Evolutionary conservation across 2,113 vertebrate genomes (phyloP), one percentile per base, ranked within the genome.

Genomic region (Xiphophorus hellerii): DNA sequence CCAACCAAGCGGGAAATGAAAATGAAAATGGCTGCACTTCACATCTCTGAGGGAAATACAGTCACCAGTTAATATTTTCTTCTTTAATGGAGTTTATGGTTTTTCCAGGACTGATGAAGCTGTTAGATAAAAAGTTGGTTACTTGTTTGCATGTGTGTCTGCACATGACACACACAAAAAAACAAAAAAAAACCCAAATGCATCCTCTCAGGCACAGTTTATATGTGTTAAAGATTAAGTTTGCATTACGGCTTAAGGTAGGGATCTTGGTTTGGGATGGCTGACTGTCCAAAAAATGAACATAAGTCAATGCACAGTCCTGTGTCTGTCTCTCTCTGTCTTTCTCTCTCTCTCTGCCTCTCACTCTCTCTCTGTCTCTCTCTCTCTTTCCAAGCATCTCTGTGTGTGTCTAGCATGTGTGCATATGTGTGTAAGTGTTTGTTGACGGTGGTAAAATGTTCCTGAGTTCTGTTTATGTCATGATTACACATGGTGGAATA

Each of bases 401-500:
- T 65, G 22, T 74, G 42, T 20, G 4, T 37, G 39, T 44, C 17
- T 22, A 25, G 22, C 22, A 25, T 54, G 31, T 33, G 33, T 70
- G 73, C 63, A 29, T 63, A 42, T 44, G 42, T 58, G 27, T 30
- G 29, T 33, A 42, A 64, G 51, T 81, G 51, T 76, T 63, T 86
- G 54, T 63, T 76, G 71, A 77, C 71, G 54, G 70, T 44, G 66
- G 71, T 63, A 80, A 86, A 71, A 62, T 51, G 0, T 39, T 70
- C 77, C 33, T 69, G 62, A 76, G 48, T 73, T 81, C 87, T 87
- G 83, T 86, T 88, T 86, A 78, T 77, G 76, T 84, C 83, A 85
- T 74, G 81, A 82, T 92, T 90, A 90, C 88, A 87, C 83, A 86
- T 82, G 73, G 85, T 89, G 90, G 87, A 92, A 92, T 91, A 84